phyloP scores from a whole-genome alignment of 2,888 invertebrate genomes.

The Gasteruption jaculator region DNA sequence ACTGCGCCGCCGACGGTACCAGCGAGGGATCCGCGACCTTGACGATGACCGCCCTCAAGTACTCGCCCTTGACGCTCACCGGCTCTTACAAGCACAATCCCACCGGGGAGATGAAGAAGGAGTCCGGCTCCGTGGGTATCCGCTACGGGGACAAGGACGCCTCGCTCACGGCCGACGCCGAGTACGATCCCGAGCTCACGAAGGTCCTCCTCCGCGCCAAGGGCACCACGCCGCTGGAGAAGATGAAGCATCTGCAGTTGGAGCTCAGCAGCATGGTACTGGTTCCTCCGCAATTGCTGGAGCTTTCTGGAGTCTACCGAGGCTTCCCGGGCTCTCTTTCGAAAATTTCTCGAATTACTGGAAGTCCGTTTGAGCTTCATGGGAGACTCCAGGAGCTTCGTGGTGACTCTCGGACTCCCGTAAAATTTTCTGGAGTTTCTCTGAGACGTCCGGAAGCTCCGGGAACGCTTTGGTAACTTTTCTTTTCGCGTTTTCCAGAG shows the following conservation, averaged over 20 bases:
- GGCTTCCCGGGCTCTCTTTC: too few relatives aligned
- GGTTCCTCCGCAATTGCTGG: too few relatives aligned
- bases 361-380: too few relatives aligned
- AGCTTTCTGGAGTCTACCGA: too few relatives aligned
- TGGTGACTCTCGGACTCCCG: too few relatives aligned
- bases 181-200: conserved; percentile 29
- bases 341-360: too few relatives aligned
- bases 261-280: too few relatives aligned
- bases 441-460: too few relatives aligned
- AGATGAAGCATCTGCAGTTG: too few relatives aligned
- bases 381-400: too few relatives aligned
- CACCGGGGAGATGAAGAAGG: conserved; percentile 39
- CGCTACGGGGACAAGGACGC: conserved; percentile 34
- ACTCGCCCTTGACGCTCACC: conserved; percentile 53
- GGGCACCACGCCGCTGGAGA: conserved; percentile 24
- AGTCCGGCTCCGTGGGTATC: conserved; percentile 23
- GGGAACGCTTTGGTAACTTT: too few relatives aligned
- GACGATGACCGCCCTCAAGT: conserved; percentile 52
- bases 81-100: conserved; percentile 52
- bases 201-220: conserved; percentile 31
- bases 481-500: conserved; percentile 28
- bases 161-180: conserved; percentile 23
- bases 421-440: too few relatives aligned
- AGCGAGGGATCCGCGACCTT: conserved; percentile 50
- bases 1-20: conserved; percentile 36